phyloP scores from a whole-genome alignment of 2,888 invertebrate species.

The Neoascia interrupta region DNA sequence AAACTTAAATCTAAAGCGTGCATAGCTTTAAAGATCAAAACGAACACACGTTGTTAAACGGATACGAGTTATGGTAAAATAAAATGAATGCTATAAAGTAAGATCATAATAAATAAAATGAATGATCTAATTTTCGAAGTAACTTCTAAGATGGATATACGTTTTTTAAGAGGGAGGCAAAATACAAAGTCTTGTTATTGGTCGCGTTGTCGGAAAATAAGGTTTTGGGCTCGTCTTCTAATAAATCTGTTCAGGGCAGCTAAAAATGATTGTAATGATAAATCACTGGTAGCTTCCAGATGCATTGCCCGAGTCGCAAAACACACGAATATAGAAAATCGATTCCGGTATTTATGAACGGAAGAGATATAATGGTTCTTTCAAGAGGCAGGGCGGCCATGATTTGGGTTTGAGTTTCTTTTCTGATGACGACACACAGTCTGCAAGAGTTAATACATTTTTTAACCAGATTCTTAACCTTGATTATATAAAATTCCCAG shows the following conservation, averaged over 20 bases:
- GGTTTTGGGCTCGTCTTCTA: conserved; percentile 2
- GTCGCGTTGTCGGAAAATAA: conserved; percentile 30
- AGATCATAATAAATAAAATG: too few species aligned
- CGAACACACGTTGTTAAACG: too few species aligned
- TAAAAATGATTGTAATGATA: conserved; percentile 21
- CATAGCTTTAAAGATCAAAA: too few species aligned
- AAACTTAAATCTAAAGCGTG: too few species aligned
- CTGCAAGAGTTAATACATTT: not conserved
- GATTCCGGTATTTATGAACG: not conserved
- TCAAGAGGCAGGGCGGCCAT: not conserved
- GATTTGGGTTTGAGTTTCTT: not conserved
- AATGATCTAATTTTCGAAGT: too few species aligned
- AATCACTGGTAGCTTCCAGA: conserved; percentile 28
- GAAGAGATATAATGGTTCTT: not conserved
- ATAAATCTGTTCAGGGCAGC: conserved; percentile 25
- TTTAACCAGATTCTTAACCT: not conserved
- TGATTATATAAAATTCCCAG: not conserved
- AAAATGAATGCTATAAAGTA: too few species aligned
- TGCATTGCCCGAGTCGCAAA: conserved; percentile 31
- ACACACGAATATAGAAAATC: conserved; percentile 3
- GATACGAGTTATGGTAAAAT: too few species aligned
- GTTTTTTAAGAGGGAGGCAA: too few species aligned
- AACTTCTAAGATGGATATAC: too few species aligned
- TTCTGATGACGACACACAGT: not conserved
- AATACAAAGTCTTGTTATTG: conserved; percentile 10